Evolutionary conservation across 2,888 invertebrate species (phyloP), one percentile per base, ranked within the genome.

Genomic region (Platycnemis pennipes): DNA sequence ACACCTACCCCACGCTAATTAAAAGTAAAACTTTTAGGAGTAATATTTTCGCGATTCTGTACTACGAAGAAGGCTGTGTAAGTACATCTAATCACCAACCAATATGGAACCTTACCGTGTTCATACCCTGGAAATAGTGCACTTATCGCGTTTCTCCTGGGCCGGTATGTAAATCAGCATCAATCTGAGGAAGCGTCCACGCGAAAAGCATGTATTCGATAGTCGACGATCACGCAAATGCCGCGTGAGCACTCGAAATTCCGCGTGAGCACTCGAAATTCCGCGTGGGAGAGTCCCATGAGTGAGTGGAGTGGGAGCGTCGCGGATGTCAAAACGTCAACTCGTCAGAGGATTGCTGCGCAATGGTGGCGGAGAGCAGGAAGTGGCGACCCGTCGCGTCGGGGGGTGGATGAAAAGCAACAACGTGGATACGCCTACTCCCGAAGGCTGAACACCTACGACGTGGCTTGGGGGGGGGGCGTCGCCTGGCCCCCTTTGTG

Each of bases 401-500:
- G n/a, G n/a, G 22, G 77, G 31, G 37, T 77, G 31, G 37, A 77
- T 77, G 37, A 77, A 77, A 77, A 77, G 63, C n/a, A n/a, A 37
- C 77, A 37, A n/a, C 77, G 37, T 77, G 77, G 77, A 37, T 77
- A 77, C 77, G 77, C 77, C 77, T 77, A 77, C 77, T 77, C 77
- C 77, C 77, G 37, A 77, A 77, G 77, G 37, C 77, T 77, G 37
- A 77, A 37, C 77, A 16, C 77, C 77, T 37, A 77, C 77, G 77
- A 77, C 31, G n/a, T 3, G 26, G 63, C 2, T 5, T 53, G 4
- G 53, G 53, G 53, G n/a, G n/a, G n/a, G n/a, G n/a, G 2, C n/a
- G n/a, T n/a, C n/a, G n/a, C n/a, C 5, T 5, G 49, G 4, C 19
- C 13, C 19, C 13, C 13, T 49, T 11, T 49, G 49, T 49, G 13